A percentile compares a stretch with the other conserved stretches of the same genome.
phyloP scores from a whole-genome alignment of 2,113 vertebrate genomes.

The Nyctereutes procyonoides region DNA sequence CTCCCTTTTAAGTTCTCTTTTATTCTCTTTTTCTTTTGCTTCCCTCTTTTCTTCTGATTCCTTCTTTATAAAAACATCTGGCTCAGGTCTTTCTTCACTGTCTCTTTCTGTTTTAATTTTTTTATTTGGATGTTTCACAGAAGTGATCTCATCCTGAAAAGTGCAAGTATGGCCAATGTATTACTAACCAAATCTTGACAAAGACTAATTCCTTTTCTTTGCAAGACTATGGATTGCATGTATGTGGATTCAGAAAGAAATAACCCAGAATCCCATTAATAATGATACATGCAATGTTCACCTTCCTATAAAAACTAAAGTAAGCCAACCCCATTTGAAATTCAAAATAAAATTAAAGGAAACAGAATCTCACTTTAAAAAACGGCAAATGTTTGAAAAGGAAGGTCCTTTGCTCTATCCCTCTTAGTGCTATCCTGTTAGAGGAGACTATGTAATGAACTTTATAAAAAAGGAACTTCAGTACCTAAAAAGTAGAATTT shows the following conservation, averaged over 20 bases:
- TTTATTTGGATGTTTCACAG: constrained; percentile 90
- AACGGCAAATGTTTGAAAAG: constrained; percentile 68
- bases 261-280: constrained; percentile 41
- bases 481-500: constrained; percentile 3
- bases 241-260: constrained; percentile 62
- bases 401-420: constrained; percentile 23
- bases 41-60: constrained; percentile 91
- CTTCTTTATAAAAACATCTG: constrained; percentile 89
- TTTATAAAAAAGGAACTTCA: not conserved
- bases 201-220: constrained; percentile 53
- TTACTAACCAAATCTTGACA: constrained; percentile 76
- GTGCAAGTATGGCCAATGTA: constrained; percentile 82
- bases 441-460: not conserved
- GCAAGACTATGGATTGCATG: constrained; percentile 5
- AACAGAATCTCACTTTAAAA: constrained; percentile 37
- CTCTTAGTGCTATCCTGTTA: not conserved
- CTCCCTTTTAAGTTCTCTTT: constrained; percentile 91
- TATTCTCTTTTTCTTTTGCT: constrained; percentile 88
- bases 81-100: constrained; percentile 88
- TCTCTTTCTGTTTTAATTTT: constrained; percentile 90
- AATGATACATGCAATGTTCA: constrained; percentile 50
- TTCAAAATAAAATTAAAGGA: constrained; percentile 60
- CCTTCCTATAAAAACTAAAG: constrained; percentile 52
- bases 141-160: constrained; percentile 89
- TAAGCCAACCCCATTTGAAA: constrained; percentile 15